phyloP scores from a whole-genome alignment of 2,113 vertebrate species.

The Oryzias javanicus region DNA sequence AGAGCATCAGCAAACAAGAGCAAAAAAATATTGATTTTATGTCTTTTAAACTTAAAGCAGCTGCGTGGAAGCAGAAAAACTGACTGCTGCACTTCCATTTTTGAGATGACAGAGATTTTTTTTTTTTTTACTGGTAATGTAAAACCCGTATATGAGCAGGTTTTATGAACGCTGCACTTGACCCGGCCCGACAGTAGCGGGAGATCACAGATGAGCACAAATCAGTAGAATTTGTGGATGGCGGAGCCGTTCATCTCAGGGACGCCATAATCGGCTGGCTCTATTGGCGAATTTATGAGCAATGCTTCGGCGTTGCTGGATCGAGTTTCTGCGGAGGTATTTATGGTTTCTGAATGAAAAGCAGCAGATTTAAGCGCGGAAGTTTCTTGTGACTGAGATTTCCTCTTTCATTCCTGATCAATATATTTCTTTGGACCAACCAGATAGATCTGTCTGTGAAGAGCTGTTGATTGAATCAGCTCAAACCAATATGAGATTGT shows the following conservation, averaged over 20 bases:
- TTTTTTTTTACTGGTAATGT: conserved; percentile 32
- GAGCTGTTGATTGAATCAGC: no score
- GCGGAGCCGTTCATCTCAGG: conserved; percentile 71
- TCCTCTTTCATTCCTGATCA: no score
- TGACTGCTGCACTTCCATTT: conserved; percentile 2
- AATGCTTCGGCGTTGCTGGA: conserved; percentile 56
- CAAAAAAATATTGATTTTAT: conserved; percentile 30
- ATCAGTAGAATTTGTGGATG: conserved; percentile 44
- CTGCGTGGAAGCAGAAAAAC: conserved; percentile 3
- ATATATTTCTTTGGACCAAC: no score
- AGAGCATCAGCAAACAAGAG: conserved; percentile 29
- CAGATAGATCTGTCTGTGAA: no score
- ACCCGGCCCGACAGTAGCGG: conserved; percentile 21
- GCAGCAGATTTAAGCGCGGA: not conserved
- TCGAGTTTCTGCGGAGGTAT: conserved; percentile 66
- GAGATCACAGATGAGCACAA: conserved; percentile 52
- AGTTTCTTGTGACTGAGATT: no score
- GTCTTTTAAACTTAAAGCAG: conserved; percentile 20
- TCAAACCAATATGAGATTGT: no score
- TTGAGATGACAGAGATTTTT: not conserved
- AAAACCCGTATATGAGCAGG: conserved; percentile 30
- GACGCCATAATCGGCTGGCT: conserved; percentile 65
- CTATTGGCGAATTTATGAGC: conserved; percentile 70
- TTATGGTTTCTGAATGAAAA: conserved; percentile 14
- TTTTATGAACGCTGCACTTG: conserved; percentile 16